Evolutionary conservation across 2,888 invertebrate species (phyloP), one percentile per base, ranked within the genome.

Genomic region (Uropetala carovei): DNA sequence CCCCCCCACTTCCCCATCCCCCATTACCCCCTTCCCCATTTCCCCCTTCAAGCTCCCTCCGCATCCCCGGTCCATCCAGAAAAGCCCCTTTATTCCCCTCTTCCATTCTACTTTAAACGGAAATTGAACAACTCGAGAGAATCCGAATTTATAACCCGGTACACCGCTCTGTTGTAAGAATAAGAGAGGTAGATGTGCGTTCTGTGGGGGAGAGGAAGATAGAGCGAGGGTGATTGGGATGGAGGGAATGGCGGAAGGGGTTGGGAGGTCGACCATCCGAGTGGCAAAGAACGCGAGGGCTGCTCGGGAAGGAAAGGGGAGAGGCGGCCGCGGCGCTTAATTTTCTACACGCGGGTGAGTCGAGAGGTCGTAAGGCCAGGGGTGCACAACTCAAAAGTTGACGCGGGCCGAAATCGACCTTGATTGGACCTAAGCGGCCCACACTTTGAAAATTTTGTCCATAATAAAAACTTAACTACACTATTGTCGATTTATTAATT

Each of bases 81-180:
- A 43, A 43, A 43, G 43, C 43, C 43, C 43, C 43, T 43, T 43
- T 43, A 43, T 43, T 1, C 43, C 43, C 43, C 43, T 43, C 43
- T 43, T 43, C 43, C 43, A 16, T 56, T 4, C 57, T n/a, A n/a
- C 83, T 83, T 57, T 83, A 57, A 83, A 57, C 83, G 83, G 83
- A 83, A 83, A 83, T 83, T 83, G 83, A 83, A 83, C 83, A 83
- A 57, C 83, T 83, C 43, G 43, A 83, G n/a, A 57, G 83, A 83
- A 83, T 83, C 83, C n/a, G 57, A 83, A 83, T 83, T 83, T 83
- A 83, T 83, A 83, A 57, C 56, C 43, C 57, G 83, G 83, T 10
- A 56, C 56, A 83, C 57, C 56, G 57, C 56, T 30, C 56, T 56
- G n/a, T 83, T 83, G 83, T 43, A 18, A 83, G 56, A 83, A 56